Base-by-base conservation (phyloP, 2,113 vertebrate species). In the Cercopithecus mona region DNA sequence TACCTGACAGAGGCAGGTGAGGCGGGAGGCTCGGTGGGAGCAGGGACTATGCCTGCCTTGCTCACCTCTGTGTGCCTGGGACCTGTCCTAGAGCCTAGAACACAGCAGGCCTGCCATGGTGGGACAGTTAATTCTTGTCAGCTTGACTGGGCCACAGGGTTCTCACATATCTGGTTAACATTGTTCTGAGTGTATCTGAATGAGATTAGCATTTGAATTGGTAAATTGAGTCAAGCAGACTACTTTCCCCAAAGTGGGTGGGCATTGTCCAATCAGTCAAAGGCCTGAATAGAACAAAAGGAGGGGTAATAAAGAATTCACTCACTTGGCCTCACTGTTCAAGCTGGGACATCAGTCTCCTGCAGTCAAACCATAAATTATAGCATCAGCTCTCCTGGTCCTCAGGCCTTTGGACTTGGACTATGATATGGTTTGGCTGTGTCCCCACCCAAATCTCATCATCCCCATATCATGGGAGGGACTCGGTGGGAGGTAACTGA, bases 11-110 rank as follows among this genome's bases (percentile, higher is more conserved):
- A 30, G 27, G 27, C 27, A 64, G 61, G 12, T 14, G 27, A 6
- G 17, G 43, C 0, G 5, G 27, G 25, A 45, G 32, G 22, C 40
- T n/a, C 1, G 0, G 38, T 22, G 25, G 75, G 32, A 25, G 52
- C 70, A 76, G 38, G 48, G 27, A 11, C 75, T 45, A 13, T 5
- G 3, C 30, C 50, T 1, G 6, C 12, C 40, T 35, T 25, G 38
- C 50, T 90, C 72, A 13, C 72, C 12, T 66, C 48, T 20, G 61
- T 5, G 12, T 6, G 3, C 43, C 13, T 2, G 9, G 23, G 17
- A 73, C 18, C 40, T 2, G 30, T 2, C 59, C 38, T 4, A 18
- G 50, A 43, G 20, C 86, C 45, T 12, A 25, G 40, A 83, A 48
- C 66, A 17, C 38, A 8, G 72, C 40, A 30, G 70, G 52, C 64